Conservation (phyloP, 2,113 vertebrate species). For the Gymnocephalus cernua region DNA sequence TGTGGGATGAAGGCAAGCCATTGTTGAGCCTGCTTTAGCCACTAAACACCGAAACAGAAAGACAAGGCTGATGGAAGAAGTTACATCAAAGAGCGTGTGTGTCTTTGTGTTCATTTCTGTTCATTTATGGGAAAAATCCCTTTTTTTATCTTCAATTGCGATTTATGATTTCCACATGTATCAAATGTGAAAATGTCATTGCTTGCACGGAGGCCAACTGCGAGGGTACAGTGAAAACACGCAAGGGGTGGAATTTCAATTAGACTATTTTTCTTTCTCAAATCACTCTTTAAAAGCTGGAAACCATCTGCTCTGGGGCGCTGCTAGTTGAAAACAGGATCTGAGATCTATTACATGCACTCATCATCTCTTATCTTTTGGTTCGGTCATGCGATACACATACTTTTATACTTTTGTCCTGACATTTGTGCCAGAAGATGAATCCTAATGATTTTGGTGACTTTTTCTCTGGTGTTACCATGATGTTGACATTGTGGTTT, state of each 20-base stretch:
- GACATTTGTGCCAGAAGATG: not conserved
- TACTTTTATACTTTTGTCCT: not conserved
- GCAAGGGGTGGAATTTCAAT: conserved; percentile 52
- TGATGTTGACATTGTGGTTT: not conserved
- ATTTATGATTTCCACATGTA: conserved; percentile 43
- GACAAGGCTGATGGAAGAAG: conserved; percentile 45
- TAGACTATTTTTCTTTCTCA: conserved; percentile 33
- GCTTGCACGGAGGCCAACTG: conserved; percentile 14
- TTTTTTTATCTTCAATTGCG: conserved; percentile 33
- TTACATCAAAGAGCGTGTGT: conserved; percentile 53
- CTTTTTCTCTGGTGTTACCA: not conserved
- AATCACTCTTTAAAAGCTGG: conserved; percentile 32
- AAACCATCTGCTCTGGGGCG: conserved; percentile 35
- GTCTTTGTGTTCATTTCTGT: conserved; percentile 20
- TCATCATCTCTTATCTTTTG: not conserved
- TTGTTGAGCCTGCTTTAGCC: conserved; percentile 64
- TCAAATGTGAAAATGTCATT: conserved; percentile 5
- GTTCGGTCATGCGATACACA: not conserved
- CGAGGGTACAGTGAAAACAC: conserved; percentile 36
- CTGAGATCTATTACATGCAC: conserved; percentile 2
- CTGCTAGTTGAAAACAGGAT: conserved; percentile 13
- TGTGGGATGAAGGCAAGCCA: conserved; percentile 70
- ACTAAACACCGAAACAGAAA: conserved; percentile 54
- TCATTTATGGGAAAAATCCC: not conserved
- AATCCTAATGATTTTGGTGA: not conserved